Conservation (phyloP, 2,797 vertebrate species). For the Discoglossus pictus region DNA sequence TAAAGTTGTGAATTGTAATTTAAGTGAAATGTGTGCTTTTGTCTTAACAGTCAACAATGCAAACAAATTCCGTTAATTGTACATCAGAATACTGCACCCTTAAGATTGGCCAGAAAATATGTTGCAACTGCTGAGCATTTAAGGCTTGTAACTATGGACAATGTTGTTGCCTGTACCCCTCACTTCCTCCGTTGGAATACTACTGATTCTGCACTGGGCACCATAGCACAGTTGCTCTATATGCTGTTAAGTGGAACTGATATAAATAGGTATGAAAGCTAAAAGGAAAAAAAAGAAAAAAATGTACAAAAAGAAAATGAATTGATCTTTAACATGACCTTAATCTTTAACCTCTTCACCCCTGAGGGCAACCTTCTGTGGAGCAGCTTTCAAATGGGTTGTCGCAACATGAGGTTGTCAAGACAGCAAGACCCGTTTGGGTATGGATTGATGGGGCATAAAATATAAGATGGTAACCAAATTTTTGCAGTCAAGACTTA, state of each 20-base stretch:
- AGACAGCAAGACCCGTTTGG: background rate
- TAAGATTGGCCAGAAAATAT: background rate
- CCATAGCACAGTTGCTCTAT: constrained; percentile 65
- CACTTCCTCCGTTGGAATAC: constrained; percentile 70
- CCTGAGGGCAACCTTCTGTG: constrained; percentile 15
- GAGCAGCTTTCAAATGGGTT: background rate
- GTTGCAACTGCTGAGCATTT: background rate
- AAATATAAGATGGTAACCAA: constrained; percentile 7
- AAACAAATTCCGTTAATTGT: constrained; percentile 69
- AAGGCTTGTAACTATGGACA: background rate
- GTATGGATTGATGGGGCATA: background rate
- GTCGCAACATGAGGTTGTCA: background rate
- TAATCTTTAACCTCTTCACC: constrained; percentile 37
- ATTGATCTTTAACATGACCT: constrained; percentile 5
- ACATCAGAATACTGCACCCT: constrained; percentile 21
- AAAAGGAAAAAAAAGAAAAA: constrained; percentile 65
- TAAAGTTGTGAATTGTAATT: constrained; percentile 64
- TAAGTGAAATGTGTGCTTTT: constrained; percentile 65
- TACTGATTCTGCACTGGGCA: constrained; percentile 73
- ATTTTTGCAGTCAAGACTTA: background rate
- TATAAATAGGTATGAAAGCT: constrained; percentile 66
- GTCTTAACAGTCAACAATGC: constrained; percentile 63
- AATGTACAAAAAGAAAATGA: constrained; percentile 65
- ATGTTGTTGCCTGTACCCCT: background rate
- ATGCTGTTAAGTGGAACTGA: constrained; percentile 66